Evolutionary conservation across 2,888 invertebrate species (phyloP).

Genomic region (Dryobotodes eremita): DNA sequence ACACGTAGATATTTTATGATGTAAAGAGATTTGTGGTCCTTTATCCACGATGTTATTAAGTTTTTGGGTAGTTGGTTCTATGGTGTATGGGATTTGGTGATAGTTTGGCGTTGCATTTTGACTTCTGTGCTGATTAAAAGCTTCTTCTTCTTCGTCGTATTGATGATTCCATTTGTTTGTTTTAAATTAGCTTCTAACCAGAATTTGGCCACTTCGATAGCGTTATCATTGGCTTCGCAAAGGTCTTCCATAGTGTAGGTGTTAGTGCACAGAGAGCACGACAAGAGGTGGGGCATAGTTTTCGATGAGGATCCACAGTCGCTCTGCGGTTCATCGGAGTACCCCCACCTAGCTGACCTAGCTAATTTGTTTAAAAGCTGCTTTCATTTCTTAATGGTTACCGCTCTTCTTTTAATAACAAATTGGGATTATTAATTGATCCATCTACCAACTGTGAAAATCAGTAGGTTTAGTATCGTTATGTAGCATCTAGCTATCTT

Average conservation of each 20-base stretch:
- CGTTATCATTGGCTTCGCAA: neutral
- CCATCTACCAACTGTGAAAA: neutral
- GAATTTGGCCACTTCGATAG: neutral
- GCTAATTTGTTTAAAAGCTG: neutral
- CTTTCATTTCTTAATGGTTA: neutral
- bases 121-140: neutral
- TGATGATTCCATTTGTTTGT: neutral
- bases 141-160: neutral
- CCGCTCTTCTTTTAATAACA: neutral
- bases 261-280: too few species aligned
- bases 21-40: constrained; percentile 62
- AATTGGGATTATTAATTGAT: neutral
- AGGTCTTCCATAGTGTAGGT: too few species aligned
- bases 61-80: constrained; percentile 43
- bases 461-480: neutral
- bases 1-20: constrained; percentile 56
- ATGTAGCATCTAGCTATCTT: neutral
- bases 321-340: too few species aligned
- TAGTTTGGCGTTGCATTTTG: neutral
- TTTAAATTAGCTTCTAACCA: neutral
- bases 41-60: constrained; percentile 57
- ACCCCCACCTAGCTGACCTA: too few species aligned
- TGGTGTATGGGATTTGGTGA: neutral
- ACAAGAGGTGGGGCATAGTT: too few species aligned
- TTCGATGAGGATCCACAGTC: too few species aligned